phyloP scores from a whole-genome alignment of 2,797 vertebrate species.

The Hirundo rustica region DNA sequence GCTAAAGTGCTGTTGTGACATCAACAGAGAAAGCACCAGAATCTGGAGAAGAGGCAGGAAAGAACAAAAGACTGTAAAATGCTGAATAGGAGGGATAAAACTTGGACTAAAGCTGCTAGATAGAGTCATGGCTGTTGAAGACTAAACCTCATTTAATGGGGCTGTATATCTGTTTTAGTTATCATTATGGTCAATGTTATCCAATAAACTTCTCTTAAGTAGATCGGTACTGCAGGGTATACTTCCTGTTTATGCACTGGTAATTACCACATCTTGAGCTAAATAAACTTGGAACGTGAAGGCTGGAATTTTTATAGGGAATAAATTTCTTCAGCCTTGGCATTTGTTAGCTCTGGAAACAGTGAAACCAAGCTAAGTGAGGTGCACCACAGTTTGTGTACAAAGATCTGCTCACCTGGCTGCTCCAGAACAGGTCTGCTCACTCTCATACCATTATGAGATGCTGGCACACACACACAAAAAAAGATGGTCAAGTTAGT shows the following conservation, averaged over 20 bases:
- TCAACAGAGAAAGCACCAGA: not conserved
- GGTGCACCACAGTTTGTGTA: not conserved
- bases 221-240: not conserved
- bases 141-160: not conserved
- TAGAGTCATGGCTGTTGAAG: not conserved
- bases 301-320: not conserved
- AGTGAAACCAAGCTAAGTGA: not conserved
- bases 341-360: not conserved
- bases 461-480: too few species aligned
- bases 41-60: not conserved
- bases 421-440: not conserved
- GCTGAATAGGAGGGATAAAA: not conserved
- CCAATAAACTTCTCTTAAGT: conserved; percentile 40
- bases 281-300: conserved; percentile 15
- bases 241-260: conserved; percentile 21
- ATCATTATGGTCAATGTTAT: not conserved
- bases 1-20: conserved; percentile 8
- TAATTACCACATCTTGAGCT: conserved; percentile 10
- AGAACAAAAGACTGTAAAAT: conserved; percentile 27
- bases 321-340: not conserved
- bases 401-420: not conserved
- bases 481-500: not conserved
- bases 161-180: conserved; percentile 26
- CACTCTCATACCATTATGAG: not conserved
- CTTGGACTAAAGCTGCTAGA: not conserved